phyloP scores from a whole-genome alignment of 2,888 invertebrate species.

The Eupithecia centaureata region DNA sequence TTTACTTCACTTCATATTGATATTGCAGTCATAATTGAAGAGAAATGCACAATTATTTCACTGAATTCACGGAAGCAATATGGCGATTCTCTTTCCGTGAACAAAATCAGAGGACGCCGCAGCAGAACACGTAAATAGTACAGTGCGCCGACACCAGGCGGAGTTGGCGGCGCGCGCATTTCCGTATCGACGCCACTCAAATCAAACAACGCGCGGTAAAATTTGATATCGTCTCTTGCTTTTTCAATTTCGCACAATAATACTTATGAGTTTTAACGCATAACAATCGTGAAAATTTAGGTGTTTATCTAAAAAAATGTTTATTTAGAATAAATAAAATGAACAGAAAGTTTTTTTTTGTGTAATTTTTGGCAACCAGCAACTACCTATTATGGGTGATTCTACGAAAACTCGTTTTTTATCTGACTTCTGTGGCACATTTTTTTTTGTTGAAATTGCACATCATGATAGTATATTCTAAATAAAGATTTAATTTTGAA shows the following conservation, averaged over 20 bases:
- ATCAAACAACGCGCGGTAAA: slow-evolving; percentile 52
- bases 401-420: too few relatives aligned
- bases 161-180: slow-evolving; percentile 61
- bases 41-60: slow-evolving; percentile 81
- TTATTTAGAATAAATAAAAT: too few relatives aligned
- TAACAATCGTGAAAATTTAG: too few relatives aligned
- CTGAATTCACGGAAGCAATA: slow-evolving; percentile 83
- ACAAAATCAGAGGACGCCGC: slow-evolving; percentile 83
- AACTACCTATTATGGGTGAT: too few relatives aligned
- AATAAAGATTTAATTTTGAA: too few relatives aligned
- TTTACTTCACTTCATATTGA: slow-evolving; percentile 77
- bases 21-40: slow-evolving; percentile 81
- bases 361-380: too few relatives aligned
- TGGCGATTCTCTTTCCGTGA: slow-evolving; percentile 84
- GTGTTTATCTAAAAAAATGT: too few relatives aligned
- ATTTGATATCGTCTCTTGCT: slow-evolving; percentile 14
- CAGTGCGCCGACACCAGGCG: slow-evolving; percentile 77
- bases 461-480: too few relatives aligned
- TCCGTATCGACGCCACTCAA: slow-evolving; percentile 74
- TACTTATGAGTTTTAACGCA: too few relatives aligned
- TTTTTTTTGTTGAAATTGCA: too few relatives aligned
- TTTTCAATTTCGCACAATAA: neutral
- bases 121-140: slow-evolving; percentile 81
- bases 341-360: too few relatives aligned
- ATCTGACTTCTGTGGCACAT: too few relatives aligned